These are phyloP conservation scores for Neomonachus schauinslandi DNA, from an alignment of 2,113 vertebrate species.

Conservation along the genomic window DNA sequence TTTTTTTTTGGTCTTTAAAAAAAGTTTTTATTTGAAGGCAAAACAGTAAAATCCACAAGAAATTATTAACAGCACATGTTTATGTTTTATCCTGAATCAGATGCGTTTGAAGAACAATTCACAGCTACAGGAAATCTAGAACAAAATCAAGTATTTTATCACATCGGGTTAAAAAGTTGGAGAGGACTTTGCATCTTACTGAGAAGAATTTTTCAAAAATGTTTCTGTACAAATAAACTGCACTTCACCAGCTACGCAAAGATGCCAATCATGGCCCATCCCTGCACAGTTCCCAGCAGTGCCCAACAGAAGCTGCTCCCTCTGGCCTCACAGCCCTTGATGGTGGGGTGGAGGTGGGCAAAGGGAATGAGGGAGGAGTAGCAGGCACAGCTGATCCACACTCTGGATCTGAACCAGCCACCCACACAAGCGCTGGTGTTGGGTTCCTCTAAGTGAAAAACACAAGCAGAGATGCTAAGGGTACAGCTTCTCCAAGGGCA, in stretches of 20 bases:
- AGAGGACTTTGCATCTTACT: constrained; percentile 60
- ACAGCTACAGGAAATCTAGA: constrained; percentile 84
- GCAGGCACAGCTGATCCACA: neutral
- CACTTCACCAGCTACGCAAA: neutral
- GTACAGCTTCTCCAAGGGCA: constrained; percentile 64
- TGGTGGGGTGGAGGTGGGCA: constrained; percentile 52
- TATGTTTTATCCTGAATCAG: constrained; percentile 72
- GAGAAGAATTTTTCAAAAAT: constrained; percentile 67
- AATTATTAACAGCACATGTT: constrained; percentile 75
- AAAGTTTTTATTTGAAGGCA: constrained; percentile 87
- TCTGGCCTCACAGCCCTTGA: constrained; percentile 54
- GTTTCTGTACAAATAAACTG: constrained; percentile 76
- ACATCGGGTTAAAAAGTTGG: constrained; percentile 40
- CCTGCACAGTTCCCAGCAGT: neutral
- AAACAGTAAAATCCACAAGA: constrained; percentile 86
- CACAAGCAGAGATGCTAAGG: constrained; percentile 25
- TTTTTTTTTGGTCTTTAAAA: constrained; percentile 56
- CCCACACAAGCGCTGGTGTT: constrained; percentile 67
- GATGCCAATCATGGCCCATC: neutral
- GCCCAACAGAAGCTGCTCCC: neutral
- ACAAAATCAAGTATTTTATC: constrained; percentile 77
- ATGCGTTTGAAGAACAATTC: constrained; percentile 77
- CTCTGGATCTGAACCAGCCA: constrained; percentile 1
- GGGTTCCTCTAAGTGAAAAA: constrained; percentile 26
- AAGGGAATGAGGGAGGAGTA: too few relatives aligned